Evolutionary conservation across 2,888 invertebrate species (phyloP).

Genomic region (Cistogaster globosa): DNA sequence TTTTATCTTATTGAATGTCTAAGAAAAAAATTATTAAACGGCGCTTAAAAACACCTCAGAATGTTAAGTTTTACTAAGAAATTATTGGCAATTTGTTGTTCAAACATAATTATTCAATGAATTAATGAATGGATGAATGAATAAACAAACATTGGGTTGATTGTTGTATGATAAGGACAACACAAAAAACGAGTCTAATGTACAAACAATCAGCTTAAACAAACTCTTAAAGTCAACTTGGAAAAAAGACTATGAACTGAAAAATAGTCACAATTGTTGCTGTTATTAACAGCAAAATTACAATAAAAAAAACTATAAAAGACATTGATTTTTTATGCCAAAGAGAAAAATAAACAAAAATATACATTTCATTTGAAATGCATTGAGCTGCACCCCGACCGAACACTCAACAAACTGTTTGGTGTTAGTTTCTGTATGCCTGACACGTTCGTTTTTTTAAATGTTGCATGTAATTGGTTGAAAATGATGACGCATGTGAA

Average conservation of each 20-base stretch:
- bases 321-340: conserved; percentile 51
- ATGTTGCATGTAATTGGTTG: conserved; percentile 51
- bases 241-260: conserved; percentile 16
- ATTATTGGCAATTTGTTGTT: conserved; percentile 10
- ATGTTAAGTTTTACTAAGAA: conserved; percentile 30
- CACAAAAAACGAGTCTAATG: conserved; percentile 34
- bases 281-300: not conserved
- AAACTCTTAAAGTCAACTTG: conserved; percentile 1
- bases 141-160: conserved; percentile 14
- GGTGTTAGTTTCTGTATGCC: conserved; percentile 36
- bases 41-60: conserved; percentile 63
- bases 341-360: conserved; percentile 1
- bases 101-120: conserved; percentile 51
- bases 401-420: not conserved
- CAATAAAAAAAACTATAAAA: not conserved
- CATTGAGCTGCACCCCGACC: conserved; percentile 32
- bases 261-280: conserved; percentile 22
- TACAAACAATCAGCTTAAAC: conserved; percentile 26
- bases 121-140: conserved; percentile 33
- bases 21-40: conserved; percentile 47
- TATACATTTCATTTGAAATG: conserved; percentile 54
- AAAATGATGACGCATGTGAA: conserved; percentile 57
- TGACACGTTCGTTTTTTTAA: conserved; percentile 49
- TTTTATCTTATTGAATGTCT: conserved; percentile 17
- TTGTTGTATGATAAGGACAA: conserved; percentile 20